phyloP scores from a whole-genome alignment of 2,888 invertebrate species.

The Ceraclea dissimilis region DNA sequence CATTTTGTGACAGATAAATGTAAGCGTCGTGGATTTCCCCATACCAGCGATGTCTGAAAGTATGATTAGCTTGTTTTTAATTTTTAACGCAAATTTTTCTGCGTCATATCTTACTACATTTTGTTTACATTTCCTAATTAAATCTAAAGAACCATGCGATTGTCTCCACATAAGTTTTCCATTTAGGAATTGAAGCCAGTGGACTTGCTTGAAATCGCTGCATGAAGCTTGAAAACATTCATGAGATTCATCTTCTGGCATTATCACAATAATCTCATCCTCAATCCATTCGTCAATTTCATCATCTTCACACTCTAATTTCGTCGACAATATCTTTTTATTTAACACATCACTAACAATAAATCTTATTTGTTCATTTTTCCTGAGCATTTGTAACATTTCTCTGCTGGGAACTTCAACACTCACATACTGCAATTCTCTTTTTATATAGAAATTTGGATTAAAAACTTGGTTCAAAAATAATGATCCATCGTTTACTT shows the following conservation, averaged over 20 bases:
- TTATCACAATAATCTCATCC: neutral
- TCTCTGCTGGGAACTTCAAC: neutral
- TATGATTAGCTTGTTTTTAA: neutral
- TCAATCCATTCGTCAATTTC: neutral
- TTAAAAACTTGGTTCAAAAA: neutral
- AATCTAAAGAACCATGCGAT: neutral
- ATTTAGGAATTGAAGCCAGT: neutral
- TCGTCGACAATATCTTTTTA: neutral
- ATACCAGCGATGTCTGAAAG: neutral
- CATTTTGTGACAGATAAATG: neutral
- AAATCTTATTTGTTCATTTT: neutral
- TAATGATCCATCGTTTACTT: neutral
- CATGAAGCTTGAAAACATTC: neutral
- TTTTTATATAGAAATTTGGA: neutral
- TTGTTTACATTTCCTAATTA: neutral
- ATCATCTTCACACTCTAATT: neutral
- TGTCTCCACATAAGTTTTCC: neutral
- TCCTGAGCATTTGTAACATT: neutral
- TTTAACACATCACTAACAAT: neutral
- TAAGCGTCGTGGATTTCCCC: neutral
- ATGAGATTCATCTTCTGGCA: neutral
- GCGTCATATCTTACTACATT: neutral
- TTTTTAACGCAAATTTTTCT: neutral
- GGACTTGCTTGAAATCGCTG: neutral
- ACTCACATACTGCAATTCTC: neutral